Evolutionary conservation across 2,888 invertebrate genomes (phyloP).

Genomic region (Brachyopa scutellaris): DNA sequence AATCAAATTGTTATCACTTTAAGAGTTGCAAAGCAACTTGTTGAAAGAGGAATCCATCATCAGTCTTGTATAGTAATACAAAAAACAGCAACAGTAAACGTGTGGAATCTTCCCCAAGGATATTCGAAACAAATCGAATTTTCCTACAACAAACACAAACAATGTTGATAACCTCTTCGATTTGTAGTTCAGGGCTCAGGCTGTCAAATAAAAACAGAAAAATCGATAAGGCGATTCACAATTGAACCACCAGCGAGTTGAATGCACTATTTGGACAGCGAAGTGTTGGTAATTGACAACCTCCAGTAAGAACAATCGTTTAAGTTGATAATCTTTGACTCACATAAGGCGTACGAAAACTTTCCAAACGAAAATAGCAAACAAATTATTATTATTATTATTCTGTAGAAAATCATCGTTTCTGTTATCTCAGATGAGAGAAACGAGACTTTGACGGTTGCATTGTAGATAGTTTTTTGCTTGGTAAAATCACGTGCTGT

Average conservation of each 20-base stretch:
- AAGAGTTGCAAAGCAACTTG: neutral
- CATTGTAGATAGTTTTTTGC: neutral
- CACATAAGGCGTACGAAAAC: slow-evolving; percentile 9
- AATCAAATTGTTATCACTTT: neutral
- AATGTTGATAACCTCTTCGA: slow-evolving; percentile 8
- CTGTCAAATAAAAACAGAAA: slow-evolving; percentile 5
- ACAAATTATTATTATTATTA: neutral
- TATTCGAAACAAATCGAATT: neutral
- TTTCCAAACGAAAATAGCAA: slow-evolving; percentile 24
- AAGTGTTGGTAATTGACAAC: neutral
- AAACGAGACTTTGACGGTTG: slow-evolving; percentile 5
- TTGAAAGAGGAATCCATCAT: neutral
- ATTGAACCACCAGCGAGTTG: neutral
- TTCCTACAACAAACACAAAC: neutral
- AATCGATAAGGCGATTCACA: slow-evolving; percentile 1
- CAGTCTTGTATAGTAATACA: neutral
- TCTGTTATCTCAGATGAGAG: neutral
- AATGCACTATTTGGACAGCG: slow-evolving; percentile 32
- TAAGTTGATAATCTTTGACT: slow-evolving; percentile 44
- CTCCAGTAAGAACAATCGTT: neutral
- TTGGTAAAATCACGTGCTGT: neutral
- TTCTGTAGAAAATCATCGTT: neutral
- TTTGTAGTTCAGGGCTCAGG: neutral
- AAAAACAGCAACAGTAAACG: no score
- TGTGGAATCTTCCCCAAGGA: neutral